Evolutionary conservation across 2,888 invertebrate species (phyloP).

Genomic region (Alviniconcha strummeri): DNA sequence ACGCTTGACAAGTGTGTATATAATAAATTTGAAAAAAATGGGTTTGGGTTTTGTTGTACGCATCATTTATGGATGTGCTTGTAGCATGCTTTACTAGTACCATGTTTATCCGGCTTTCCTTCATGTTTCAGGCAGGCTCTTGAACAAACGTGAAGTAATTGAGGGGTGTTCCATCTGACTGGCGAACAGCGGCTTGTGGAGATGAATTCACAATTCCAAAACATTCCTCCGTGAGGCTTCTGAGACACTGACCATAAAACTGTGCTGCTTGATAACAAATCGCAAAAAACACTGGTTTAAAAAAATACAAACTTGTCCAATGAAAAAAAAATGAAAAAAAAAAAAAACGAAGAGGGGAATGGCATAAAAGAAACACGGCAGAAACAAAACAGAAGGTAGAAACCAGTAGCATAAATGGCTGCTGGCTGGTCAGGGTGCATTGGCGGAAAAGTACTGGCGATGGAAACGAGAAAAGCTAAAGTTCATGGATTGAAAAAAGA

Average conservation of each 20-base stretch:
- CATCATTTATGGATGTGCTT: too few relatives aligned
- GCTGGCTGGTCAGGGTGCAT: too few relatives aligned
- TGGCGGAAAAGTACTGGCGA: too few relatives aligned
- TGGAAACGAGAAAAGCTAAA: too few relatives aligned
- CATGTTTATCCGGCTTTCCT: not conserved
- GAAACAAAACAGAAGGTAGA: too few relatives aligned
- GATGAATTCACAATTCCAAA: not conserved
- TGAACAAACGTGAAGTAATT: slow-evolving; percentile 1
- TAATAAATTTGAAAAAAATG: too few relatives aligned
- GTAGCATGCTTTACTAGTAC: too few relatives aligned
- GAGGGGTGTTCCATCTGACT: slow-evolving; percentile 9
- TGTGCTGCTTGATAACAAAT: slow-evolving; percentile 23
- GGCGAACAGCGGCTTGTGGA: not conserved
- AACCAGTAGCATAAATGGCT: too few relatives aligned
- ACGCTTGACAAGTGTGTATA: too few relatives aligned
- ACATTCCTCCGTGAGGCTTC: slow-evolving; percentile 20
- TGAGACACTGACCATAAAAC: slow-evolving; percentile 21
- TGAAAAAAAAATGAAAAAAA: slow-evolving; percentile 2
- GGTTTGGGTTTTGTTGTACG: too few relatives aligned
- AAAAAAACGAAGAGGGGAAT: not conserved
- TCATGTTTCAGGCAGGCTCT: slow-evolving; percentile 22
- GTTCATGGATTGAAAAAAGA: not conserved
- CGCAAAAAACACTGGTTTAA: not conserved
- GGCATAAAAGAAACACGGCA: too few relatives aligned
- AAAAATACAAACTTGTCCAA: not conserved